Conservation (phyloP, 2,888 invertebrate species). For the Lottia gigantea region DNA sequence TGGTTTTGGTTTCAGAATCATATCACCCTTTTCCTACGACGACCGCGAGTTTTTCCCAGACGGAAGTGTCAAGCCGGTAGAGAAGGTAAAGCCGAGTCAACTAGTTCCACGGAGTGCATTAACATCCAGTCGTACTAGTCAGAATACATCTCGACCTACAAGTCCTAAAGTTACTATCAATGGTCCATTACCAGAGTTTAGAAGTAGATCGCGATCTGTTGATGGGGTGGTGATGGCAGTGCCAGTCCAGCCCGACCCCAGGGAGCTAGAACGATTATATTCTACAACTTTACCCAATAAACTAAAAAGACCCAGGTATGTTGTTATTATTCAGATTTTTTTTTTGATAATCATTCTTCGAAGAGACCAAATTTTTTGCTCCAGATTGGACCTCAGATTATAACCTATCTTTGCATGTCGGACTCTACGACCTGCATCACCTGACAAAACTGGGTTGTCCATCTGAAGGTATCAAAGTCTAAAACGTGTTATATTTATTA, state of each 20-base stretch:
- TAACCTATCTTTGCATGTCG: too few species aligned
- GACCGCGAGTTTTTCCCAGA: background rate
- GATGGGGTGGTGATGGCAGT: conserved; percentile 2
- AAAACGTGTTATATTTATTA: too few species aligned
- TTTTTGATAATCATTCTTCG: too few species aligned
- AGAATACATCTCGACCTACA: background rate
- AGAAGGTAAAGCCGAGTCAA: background rate
- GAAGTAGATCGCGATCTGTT: background rate
- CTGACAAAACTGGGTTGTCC: too few species aligned
- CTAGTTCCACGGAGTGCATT: background rate
- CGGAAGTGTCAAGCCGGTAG: background rate
- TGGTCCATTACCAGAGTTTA: background rate
- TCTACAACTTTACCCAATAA: conserved; percentile 4
- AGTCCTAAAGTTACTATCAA: background rate
- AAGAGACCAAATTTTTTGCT: too few species aligned
- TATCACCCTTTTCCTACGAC: background rate
- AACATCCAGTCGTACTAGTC: background rate
- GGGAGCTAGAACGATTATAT: conserved; percentile 3
- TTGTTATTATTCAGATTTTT: too few species aligned
- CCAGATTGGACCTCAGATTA: too few species aligned
- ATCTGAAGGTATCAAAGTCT: too few species aligned
- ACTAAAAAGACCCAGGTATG: background rate
- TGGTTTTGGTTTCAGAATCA: background rate
- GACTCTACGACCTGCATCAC: too few species aligned
- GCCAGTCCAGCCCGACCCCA: background rate